A percentile compares a stretch with the other conserved stretches of the same genome.
phyloP scores from a whole-genome alignment of 2,113 vertebrate species.

The Varanus komodoensis region DNA sequence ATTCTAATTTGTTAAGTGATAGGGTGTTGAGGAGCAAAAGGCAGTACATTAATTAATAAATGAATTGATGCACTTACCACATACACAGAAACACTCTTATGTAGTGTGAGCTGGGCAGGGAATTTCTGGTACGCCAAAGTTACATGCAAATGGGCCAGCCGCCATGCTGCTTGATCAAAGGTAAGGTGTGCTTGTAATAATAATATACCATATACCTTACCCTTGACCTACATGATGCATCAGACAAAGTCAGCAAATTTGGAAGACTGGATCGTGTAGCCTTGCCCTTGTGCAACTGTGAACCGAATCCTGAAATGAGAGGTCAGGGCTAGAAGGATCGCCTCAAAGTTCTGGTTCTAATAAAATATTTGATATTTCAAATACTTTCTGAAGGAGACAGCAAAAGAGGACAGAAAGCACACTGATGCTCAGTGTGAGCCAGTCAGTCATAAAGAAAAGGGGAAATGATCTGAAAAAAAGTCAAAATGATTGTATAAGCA shows the following conservation, averaged over 20 bases:
- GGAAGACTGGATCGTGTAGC: not conserved
- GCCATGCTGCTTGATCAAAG: no score
- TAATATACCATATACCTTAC: not conserved
- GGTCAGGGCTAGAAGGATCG: not conserved
- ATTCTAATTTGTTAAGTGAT: not conserved
- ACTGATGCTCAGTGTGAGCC: slow-evolving; percentile 47
- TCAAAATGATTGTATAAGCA: slow-evolving; percentile 50
- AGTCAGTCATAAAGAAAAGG: slow-evolving; percentile 38
- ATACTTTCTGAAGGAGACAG: slow-evolving; percentile 23
- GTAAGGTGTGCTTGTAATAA: not conserved
- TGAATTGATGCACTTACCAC: not conserved
- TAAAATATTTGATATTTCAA: slow-evolving; percentile 40
- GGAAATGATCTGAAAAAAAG: slow-evolving; percentile 57
- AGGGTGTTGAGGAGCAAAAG: not conserved
- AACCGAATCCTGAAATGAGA: not conserved
- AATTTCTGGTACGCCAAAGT: not conserved
- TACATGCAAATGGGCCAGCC: not conserved
- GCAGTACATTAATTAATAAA: not conserved
- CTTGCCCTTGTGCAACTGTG: not conserved
- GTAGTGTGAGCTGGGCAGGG: no score
- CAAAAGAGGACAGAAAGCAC: slow-evolving; percentile 30
- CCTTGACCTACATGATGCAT: not conserved
- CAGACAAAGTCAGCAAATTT: not conserved
- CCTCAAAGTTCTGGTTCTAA: slow-evolving; percentile 12
- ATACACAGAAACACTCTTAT: not conserved